These are phyloP conservation scores for Rhodeus uyekii DNA, from an alignment of 2,797 vertebrate species.

Conservation along the genomic window DNA sequence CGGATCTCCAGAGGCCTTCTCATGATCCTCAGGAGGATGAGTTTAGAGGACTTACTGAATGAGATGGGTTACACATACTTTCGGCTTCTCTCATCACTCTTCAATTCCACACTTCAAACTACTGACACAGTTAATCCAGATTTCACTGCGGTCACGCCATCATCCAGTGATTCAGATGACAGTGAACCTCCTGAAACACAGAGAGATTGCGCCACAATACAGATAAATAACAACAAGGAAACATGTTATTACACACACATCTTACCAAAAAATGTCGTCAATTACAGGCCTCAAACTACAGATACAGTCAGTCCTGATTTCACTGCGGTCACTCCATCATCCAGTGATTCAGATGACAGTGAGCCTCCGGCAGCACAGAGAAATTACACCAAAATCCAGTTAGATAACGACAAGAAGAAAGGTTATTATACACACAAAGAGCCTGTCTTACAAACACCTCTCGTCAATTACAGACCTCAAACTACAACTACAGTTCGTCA, in stretches of 20 bases:
- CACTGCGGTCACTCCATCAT: background rate
- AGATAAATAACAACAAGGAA: too few relatives aligned
- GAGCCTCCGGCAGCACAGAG: background rate
- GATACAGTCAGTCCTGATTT: fast-evolving
- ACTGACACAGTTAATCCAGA: too few relatives aligned
- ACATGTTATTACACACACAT: too few relatives aligned
- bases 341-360: background rate
- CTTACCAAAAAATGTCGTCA: too few relatives aligned
- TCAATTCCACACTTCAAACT: background rate
- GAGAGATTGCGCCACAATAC: too few relatives aligned
- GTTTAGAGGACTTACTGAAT: background rate
- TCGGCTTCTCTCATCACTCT: too few relatives aligned
- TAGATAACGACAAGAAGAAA: background rate
- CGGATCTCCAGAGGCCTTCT: conserved; percentile 16
- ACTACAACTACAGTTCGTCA: background rate
- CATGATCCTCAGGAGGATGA: background rate
- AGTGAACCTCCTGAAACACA: background rate
- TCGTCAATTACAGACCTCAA: background rate
- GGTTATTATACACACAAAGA: background rate
- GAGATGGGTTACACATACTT: background rate
- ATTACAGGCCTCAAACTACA: background rate
- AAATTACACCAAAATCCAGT: background rate
- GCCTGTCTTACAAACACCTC: background rate
- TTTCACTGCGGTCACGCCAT: fast-evolving
- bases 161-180: background rate